Evolutionary conservation across 2,888 invertebrate genomes (phyloP), one percentile per base, ranked within the genome.

Genomic region (Lathronympha strigana): DNA sequence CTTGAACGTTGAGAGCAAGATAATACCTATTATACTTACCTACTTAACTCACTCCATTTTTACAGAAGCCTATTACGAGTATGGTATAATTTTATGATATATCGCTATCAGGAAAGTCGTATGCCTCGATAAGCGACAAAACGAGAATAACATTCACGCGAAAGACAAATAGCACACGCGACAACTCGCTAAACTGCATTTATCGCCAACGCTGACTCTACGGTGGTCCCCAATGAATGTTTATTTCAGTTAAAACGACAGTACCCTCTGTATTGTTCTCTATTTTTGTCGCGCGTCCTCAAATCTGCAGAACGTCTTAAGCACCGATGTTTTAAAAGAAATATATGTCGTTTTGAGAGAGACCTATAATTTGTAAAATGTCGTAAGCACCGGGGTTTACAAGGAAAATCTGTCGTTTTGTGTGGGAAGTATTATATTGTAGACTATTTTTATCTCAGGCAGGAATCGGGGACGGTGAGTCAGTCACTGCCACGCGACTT

Each of bases 391-490:
- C 55, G 17, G 11, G 4, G 6, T n/a, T 43, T 13, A 13, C 8
- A 11, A 17, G 6, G 4, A 19, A 19, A 8, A 28, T 43, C 0
- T 28, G 55, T 19, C 55, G 28, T 43, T 57, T 13, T 4, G 13
- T 40, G 31, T 13, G 31, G 4, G n/a, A 13, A 6, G 19, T 13
- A 11, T 11, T 0, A 21, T 45, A 11, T 45, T 43, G 57, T 57
- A 28, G 57, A 19, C 57, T 57, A 57, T 57, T 57, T 57, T 31
- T 57, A 43, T 45, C 31, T 28, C 54, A 23, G 36, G 33, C 49
- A 55, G 49, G 49, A 55, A 55, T 63, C 57, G 43, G 63, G 57
- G 49, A 53, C 53, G 43, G 50, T 58, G 63, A 64, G 51, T 63
- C 63, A 63, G 47, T 50, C 55, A 57, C 63, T 63, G 55, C 49